Base-by-base conservation (phyloP, 2,113 vertebrate species). In the Paraplagusia blochii region DNA sequence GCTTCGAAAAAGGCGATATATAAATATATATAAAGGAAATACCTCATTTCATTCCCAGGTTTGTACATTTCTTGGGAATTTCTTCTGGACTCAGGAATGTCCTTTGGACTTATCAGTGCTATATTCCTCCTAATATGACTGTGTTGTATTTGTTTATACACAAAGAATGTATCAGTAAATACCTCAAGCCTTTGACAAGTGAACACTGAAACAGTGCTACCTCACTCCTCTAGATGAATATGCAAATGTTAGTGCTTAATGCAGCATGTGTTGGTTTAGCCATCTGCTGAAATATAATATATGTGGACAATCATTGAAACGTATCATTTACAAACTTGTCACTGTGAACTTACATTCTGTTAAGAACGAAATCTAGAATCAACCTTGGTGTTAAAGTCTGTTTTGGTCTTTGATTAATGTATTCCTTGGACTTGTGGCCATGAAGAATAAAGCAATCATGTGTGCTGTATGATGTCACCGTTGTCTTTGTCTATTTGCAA, bases 161-260 rank as follows among this genome's bases (percentile, higher is more conserved):
- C 63, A 58, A 60, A 75, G 76, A 84, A 82, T 85, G 70, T 87
- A 78, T 58, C 22, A 9, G 52, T 40, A 55, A 62, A 75, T 49
- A 79, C 67, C 61, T 85, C 74, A 74, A 39, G 42, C 53, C 73
- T 65, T 53, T 53, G 53, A 69, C 52, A 71, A 44, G 19, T 60
- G 51, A 76, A 75, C 76, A 79, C 82, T 84, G 79, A 83, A 83
- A 77, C 55, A 44, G 60, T 70, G 53, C 85, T 88, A 88, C 87
- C 85, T 88, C 87, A 82, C 51, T 76, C 57, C 60, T 63, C 39
- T 45, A 46, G 66, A 74, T 54, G 80, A 76, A 84, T 83, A 88
- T 88, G 85, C 79, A 81, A 85, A 29, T 29, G 6, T 29, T 29
- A 29, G 22, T 80, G 38, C 47, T 64, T 68, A 34, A 57, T 55